These are phyloP conservation scores for Drosophila arawakana DNA, from an alignment of 1,140 invertebrate species.

Conservation along the genomic window DNA sequence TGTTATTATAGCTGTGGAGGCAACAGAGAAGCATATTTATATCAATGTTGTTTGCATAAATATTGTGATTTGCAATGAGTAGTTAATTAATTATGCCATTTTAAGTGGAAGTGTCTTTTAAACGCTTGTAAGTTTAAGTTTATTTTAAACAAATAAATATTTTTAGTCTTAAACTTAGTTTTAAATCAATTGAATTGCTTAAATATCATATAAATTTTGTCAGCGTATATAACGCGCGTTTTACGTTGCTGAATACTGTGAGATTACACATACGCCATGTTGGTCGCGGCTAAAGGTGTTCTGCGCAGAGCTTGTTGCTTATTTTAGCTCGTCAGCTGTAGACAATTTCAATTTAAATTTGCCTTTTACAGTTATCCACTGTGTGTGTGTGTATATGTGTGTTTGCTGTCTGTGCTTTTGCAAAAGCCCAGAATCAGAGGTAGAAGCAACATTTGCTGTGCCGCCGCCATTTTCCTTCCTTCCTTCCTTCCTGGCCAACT, in stretches of 20 bases:
- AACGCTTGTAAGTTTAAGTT: background rate
- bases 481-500: constrained; percentile 72
- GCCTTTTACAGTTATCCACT: constrained; percentile 60
- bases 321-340: constrained; percentile 76
- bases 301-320: constrained; percentile 59
- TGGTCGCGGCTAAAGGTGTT: constrained; percentile 41
- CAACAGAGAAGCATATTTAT: background rate
- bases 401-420: constrained; percentile 15
- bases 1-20: constrained; percentile 68
- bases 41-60: constrained; percentile 12
- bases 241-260: constrained; percentile 28
- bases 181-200: constrained; percentile 47
- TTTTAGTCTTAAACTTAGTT: constrained; percentile 1
- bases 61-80: background rate
- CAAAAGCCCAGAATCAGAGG: constrained; percentile 14
- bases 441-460: constrained; percentile 66
- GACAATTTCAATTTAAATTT: constrained; percentile 82
- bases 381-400: constrained; percentile 10
- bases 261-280: constrained; percentile 74
- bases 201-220: constrained; percentile 54
- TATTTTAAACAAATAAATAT: background rate
- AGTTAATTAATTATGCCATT: background rate
- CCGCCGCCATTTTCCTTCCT: constrained; percentile 68
- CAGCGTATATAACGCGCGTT: constrained; percentile 15
- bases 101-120: no score